These are phyloP conservation scores for Patella vulgata DNA, from an alignment of 1,140 invertebrate species.

Conservation along the genomic window DNA sequence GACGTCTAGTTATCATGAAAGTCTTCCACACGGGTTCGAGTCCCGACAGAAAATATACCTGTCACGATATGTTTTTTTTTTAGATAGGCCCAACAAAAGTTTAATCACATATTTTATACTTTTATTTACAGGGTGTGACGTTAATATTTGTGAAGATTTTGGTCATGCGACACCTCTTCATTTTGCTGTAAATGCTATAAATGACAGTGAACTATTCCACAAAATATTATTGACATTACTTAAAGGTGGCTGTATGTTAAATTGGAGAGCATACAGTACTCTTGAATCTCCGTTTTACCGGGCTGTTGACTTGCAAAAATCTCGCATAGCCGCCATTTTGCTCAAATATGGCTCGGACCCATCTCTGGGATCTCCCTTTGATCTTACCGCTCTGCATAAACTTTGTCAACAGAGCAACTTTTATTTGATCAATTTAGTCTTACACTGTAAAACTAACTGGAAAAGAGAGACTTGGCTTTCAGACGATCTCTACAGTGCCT, in stretches of 20 bases:
- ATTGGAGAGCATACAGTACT: slow-evolving; percentile 65
- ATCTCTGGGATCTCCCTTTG: slow-evolving; percentile 27
- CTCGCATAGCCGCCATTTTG: slow-evolving; percentile 65
- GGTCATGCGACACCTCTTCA: slow-evolving; percentile 71
- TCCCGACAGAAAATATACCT: too few species aligned
- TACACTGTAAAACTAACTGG: slow-evolving; percentile 23
- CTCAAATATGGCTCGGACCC: slow-evolving; percentile 68
- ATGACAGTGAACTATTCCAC: slow-evolving; percentile 62
- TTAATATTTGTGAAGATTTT: slow-evolving; percentile 71
- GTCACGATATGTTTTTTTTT: not conserved
- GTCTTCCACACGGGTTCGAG: too few species aligned
- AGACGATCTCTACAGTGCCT: not conserved
- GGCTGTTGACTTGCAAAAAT: slow-evolving; percentile 66
- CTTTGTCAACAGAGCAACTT: slow-evolving; percentile 16
- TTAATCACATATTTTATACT: not conserved
- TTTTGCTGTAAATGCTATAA: slow-evolving; percentile 66
- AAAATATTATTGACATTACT: slow-evolving; percentile 67
- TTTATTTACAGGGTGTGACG: slow-evolving; percentile 68
- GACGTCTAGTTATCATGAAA: too few species aligned
- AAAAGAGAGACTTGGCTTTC: slow-evolving; percentile 27
- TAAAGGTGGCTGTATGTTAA: slow-evolving; percentile 64
- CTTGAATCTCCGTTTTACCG: slow-evolving; percentile 69
- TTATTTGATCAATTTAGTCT: slow-evolving; percentile 12
- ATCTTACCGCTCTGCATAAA: slow-evolving; percentile 26
- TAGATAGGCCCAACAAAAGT: not conserved